Evolutionary conservation across 1,140 invertebrate species (phyloP), one percentile per base, ranked within the genome.

Genomic region (Drosophila lacertosa): DNA sequence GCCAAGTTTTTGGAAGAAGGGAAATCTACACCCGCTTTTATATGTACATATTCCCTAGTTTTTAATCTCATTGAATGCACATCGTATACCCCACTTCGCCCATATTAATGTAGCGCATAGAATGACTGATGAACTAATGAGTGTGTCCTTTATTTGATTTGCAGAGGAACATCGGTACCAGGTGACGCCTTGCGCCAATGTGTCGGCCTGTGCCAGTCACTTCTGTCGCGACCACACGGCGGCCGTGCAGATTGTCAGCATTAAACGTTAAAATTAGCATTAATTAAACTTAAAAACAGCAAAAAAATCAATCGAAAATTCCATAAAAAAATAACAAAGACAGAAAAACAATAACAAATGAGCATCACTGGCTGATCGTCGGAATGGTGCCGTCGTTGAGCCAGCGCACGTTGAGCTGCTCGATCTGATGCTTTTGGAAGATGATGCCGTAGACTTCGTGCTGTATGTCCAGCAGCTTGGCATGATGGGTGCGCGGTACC

Each of bases 361-460:
- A 10, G 39, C 20, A 29, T 71, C 22, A 77, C 39, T 88, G 77
- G 24, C 70, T 90, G 7, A 91, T 91, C 11, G 89, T 91, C 15
- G 89, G 86, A 20, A 91, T 91, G 22, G 89, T 91, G 51, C 89
- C 89, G 50, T 91, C 89, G 53, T 89, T 90, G 9, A 91, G 65
- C 70, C 89, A 91, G 2, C 68, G 71, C 2, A 91, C 86, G 48
- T 91, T 91, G 0, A 91, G 54, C 71, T 91, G 86, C 35, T 91
- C 89, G 42, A 91, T 91, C 58, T 91, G 89, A 55, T 91, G 89
- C 53, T 91, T 90, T 64, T 76, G 79, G 22, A 91, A 91, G 35
- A 91, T 91, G 44, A 91, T 90, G 51, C 89, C 89, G 44, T 90
- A 73, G 5, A 90, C 70, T 37, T 74, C 80, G 44, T 91, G 89